Evolutionary conservation across 2,797 vertebrate species (phyloP), one percentile per base, ranked within the genome.

Genomic region (Microhierax caerulescens): DNA sequence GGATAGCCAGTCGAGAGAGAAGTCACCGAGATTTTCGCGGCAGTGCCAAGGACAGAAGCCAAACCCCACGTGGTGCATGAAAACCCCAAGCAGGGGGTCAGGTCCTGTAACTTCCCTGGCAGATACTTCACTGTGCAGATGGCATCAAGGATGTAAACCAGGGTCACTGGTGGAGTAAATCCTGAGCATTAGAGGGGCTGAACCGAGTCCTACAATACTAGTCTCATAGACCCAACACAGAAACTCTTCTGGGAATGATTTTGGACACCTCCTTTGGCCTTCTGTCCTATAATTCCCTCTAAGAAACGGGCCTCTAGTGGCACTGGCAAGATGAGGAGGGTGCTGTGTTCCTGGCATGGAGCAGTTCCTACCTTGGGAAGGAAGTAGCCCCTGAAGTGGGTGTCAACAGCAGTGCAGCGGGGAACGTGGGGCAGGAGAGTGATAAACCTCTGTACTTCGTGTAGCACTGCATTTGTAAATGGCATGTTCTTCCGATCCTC

Each of bases 401-500:
- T 96, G 91, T 97, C 93, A 1, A 94, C 88, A 1, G 95, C 73
- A 1, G 98, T 96, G 91, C 97, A 97, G 24, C 98, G 98, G 5
- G 98, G 98, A 48, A 98, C 96, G 0, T 98, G 97, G 13, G 98
- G 98, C 95, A 98, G 95, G 15, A 98, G 98, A 1, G 98, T 98
- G 95, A 98, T 97, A 54, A 97, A 98, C 37, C 98, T 94, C 95
- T 98, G 98, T 48, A 97, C 96, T 78, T 98, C 98, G 0, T 98
- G 98, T 53, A 98, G 92, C 50, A 98, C 98, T 0, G 98, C 98
- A 0, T 88, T 98, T 20, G 98, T 98, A 27, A 97, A 98, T 0
- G 97, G 98, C 97, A 98, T 95, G 3, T 69, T 88, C 28, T 47
- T 91, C 56, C 97, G 96, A 74, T 98, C 98, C 75, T 98, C 98